A percentile compares a stretch with the other conserved stretches of the same genome.
Conservation (phyloP, 2,113 vertebrate species). For the Gopherus flavomarginatus region DNA sequence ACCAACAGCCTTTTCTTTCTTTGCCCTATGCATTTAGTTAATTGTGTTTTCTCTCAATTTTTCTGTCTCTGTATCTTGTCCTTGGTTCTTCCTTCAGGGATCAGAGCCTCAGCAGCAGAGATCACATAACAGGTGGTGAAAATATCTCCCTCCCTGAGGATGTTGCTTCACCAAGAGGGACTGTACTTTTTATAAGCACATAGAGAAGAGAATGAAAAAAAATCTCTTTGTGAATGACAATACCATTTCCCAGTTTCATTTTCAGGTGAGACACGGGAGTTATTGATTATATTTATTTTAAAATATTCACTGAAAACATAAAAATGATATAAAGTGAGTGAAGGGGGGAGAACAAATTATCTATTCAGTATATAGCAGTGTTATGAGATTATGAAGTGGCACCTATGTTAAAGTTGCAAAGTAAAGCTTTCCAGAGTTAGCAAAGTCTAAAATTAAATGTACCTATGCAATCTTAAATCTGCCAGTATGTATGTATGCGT, state of each 20-base stretch:
- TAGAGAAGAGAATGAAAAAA: neutral
- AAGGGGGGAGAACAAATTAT: neutral
- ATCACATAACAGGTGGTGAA: neutral
- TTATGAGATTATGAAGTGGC: neutral
- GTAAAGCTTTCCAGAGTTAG: neutral
- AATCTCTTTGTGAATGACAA: neutral
- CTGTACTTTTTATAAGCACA: fast-evolving
- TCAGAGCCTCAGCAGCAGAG: neutral
- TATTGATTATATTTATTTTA: neutral
- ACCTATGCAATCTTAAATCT: neutral
- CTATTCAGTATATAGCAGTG: neutral
- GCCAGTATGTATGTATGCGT: neutral
- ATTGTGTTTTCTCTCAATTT: neutral
- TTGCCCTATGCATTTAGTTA: neutral
- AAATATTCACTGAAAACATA: neutral
- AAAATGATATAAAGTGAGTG: neutral
- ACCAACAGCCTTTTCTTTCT: fast-evolving
- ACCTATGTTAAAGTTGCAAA: neutral
- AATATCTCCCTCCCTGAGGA: neutral
- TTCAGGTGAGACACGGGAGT: neutral
- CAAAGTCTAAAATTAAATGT: neutral
- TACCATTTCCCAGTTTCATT: neutral
- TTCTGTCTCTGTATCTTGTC: neutral
- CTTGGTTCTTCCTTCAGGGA: neutral
- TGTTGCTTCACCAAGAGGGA: neutral